A percentile compares a stretch with the other conserved stretches of the same genome.
phyloP scores from a whole-genome alignment of 2,888 invertebrate species.

The Xestia c-nigrum region DNA sequence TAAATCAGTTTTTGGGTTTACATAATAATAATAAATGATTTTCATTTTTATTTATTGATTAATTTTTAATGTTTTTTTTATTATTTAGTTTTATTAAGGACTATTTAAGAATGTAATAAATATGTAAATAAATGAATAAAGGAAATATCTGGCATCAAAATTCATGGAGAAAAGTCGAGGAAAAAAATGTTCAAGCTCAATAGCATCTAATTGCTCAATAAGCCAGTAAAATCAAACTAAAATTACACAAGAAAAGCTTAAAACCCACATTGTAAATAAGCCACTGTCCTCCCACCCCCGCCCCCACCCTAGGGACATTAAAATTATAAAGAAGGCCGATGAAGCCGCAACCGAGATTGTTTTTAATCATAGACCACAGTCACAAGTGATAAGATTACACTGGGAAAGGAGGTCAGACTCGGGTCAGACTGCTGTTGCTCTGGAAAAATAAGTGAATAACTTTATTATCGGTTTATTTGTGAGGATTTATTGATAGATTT shows the following conservation, averaged over 20 bases:
- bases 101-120: no score
- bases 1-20: not conserved
- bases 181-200: not conserved
- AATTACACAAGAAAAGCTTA: not conserved
- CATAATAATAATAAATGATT: no score
- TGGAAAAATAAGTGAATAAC: not conserved
- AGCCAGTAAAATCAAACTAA: not conserved
- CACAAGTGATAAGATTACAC: constrained; percentile 32
- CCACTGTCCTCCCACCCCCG: not conserved
- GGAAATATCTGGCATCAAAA: not conserved
- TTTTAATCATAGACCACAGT: constrained; percentile 25
- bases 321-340: constrained; percentile 19
- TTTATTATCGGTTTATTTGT: not conserved
- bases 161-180: not conserved
- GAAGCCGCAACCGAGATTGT: constrained; percentile 12
- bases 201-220: not conserved
- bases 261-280: not conserved
- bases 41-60: no score
- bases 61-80: no score
- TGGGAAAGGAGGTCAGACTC: constrained; percentile 29
- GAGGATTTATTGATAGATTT: not conserved
- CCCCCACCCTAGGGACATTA: not conserved
- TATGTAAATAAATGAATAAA: no score
- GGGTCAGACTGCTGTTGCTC: constrained; percentile 1
- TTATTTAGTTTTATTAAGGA: no score